Percentiles rank a stretch among this genome's conserved stretches.
Evolutionary conservation across 2,113 vertebrate genomes (phyloP).

Genomic region (Petrocephalus microphthalmus): DNA sequence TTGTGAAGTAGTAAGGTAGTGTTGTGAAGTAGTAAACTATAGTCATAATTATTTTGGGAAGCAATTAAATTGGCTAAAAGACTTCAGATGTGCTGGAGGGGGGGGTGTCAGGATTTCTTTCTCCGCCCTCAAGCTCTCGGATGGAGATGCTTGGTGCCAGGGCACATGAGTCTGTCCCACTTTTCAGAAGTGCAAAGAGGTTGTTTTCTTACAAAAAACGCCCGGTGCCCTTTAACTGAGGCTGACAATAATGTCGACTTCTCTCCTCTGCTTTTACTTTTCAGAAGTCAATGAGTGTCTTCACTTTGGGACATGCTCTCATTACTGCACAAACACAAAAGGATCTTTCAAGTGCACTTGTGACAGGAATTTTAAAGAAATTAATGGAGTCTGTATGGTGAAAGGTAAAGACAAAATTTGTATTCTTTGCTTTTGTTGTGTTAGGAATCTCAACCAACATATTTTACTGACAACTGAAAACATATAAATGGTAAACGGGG

Average conservation of each 20-base stretch:
- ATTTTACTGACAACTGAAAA: neutral
- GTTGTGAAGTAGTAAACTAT: no score
- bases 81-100: neutral
- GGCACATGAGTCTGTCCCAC: neutral
- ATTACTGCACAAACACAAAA: slow-evolving; percentile 83
- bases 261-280: slow-evolving; percentile 24
- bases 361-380: slow-evolving; percentile 83
- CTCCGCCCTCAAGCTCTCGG: neutral
- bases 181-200: neutral
- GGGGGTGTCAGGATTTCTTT: neutral
- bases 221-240: neutral
- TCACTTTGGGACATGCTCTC: slow-evolving; percentile 83
- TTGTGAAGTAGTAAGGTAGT: no score
- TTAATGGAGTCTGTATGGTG: slow-evolving; percentile 77
- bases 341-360: slow-evolving; percentile 92
- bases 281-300: slow-evolving; percentile 91
- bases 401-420: slow-evolving; percentile 71
- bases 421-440: neutral
- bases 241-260: slow-evolving; percentile 16
- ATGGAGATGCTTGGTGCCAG: neutral
- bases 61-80: no score
- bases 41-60: no score
- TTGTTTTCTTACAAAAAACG: neutral
- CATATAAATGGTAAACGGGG: neutral
- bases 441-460: neutral